Evolutionary conservation across 2,113 vertebrate genomes (phyloP).

Genomic region (Leptosomus discolor): DNA sequence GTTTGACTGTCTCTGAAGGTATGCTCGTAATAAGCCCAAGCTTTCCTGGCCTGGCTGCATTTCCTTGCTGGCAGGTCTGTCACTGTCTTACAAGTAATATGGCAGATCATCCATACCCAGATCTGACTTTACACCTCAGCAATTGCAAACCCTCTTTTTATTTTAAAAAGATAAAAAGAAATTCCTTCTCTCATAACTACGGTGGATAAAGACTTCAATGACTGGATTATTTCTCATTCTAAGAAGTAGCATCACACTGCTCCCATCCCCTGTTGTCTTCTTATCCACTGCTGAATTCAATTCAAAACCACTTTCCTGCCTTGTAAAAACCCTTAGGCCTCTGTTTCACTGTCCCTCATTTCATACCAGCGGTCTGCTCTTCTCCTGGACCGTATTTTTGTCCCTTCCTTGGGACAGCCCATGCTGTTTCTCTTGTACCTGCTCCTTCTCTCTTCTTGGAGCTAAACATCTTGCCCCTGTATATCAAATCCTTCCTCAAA

Average conservation of each 20-base stretch:
- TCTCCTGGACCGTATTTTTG: not conserved
- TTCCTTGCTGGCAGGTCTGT: not conserved
- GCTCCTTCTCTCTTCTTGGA: not conserved
- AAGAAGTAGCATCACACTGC: not conserved
- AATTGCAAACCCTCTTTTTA: not conserved
- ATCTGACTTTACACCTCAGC: not conserved
- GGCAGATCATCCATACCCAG: not conserved
- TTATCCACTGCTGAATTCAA: not conserved
- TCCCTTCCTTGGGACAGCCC: not conserved
- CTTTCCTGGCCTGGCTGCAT: not conserved
- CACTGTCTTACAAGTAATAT: not conserved
- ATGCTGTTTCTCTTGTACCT: not conserved
- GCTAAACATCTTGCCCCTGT: not conserved
- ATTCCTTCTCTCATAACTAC: not conserved
- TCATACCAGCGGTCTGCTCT: not conserved
- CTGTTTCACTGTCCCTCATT: not conserved
- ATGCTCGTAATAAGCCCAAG: fast-evolving
- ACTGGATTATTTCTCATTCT: not conserved
- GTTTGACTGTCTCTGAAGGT: not conserved
- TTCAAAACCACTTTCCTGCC: not conserved
- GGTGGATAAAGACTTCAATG: not conserved
- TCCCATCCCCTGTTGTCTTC: not conserved
- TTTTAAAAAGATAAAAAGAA: not conserved
- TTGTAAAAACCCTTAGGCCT: not conserved
- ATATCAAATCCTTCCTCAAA: not conserved